Conservation (phyloP, 2,888 invertebrate genomes). For the Rhorus exstirpatorius region DNA sequence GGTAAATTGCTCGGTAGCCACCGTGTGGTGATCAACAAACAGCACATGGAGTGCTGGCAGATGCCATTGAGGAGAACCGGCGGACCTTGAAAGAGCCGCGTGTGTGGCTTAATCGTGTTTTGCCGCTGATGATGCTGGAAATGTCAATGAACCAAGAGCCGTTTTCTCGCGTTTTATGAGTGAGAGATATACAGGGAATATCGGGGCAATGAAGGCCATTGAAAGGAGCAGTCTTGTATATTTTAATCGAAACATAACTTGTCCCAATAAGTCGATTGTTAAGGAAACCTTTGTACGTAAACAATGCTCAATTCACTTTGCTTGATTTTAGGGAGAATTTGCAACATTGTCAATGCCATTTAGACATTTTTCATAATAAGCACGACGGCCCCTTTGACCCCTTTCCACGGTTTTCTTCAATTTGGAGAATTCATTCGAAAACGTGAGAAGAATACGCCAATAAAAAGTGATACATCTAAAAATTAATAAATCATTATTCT, state of each 20-base stretch:
- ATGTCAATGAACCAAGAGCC: conserved; percentile 80
- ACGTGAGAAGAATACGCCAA: neutral
- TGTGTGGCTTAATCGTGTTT: conserved; percentile 53
- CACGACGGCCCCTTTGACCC: too few relatives aligned
- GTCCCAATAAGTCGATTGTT: too few relatives aligned
- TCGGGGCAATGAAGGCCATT: neutral
- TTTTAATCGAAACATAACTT: too few relatives aligned
- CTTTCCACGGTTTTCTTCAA: too few relatives aligned
- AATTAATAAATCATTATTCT: neutral
- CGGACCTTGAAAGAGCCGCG: conserved; percentile 82
- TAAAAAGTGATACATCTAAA: neutral
- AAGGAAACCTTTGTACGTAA: neutral
- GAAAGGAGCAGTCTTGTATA: neutral
- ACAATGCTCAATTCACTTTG: too few relatives aligned
- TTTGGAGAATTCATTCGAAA: neutral
- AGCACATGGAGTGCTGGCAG: conserved; percentile 59
- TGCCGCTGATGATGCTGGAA: conserved; percentile 72
- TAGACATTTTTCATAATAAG: too few relatives aligned
- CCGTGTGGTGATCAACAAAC: conserved; percentile 63
- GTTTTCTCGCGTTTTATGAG: conserved; percentile 34
- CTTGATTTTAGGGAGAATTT: too few relatives aligned
- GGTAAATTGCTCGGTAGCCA: conserved; percentile 79
- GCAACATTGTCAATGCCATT: too few relatives aligned
- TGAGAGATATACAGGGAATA: neutral
- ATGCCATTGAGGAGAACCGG: conserved; percentile 80